Evolutionary conservation across 2,113 vertebrate genomes (phyloP).

Genomic region (Tricholaema leucomelas): DNA sequence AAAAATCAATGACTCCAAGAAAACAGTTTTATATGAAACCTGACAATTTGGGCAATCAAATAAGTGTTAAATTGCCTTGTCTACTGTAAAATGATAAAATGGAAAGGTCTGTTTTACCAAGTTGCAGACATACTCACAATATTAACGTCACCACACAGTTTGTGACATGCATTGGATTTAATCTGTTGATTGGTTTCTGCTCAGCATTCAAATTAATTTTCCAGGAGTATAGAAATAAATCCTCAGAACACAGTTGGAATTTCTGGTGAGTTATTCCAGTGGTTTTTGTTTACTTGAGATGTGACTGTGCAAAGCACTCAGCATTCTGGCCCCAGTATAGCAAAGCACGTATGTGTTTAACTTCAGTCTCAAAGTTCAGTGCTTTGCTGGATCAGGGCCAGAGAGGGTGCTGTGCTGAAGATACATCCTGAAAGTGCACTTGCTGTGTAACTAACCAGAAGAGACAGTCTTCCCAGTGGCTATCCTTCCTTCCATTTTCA

Average conservation of each 20-base stretch:
- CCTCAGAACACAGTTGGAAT: not conserved
- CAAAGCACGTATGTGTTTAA: not conserved
- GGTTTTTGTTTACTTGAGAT: not conserved
- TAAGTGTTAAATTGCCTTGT: not conserved
- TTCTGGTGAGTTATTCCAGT: not conserved
- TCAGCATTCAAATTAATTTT: not conserved
- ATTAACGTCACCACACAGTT: not conserved
- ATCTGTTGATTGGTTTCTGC: not conserved
- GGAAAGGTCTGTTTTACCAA: not conserved
- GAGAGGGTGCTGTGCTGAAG: not conserved
- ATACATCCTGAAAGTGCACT: not conserved
- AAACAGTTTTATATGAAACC: not conserved
- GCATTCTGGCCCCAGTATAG: not conserved
- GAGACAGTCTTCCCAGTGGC: not conserved
- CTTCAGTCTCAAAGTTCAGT: not conserved
- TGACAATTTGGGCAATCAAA: not conserved
- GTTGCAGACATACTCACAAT: not conserved
- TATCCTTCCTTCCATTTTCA: not conserved
- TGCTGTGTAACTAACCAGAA: not conserved
- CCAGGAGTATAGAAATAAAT: not conserved
- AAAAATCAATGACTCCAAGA: not conserved
- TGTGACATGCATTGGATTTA: not conserved
- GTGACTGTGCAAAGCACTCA: not conserved
- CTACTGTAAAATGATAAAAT: not conserved
- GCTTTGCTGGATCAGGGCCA: not conserved